phyloP scores from a whole-genome alignment of 2,888 invertebrate species.

The Litoditis marina region DNA sequence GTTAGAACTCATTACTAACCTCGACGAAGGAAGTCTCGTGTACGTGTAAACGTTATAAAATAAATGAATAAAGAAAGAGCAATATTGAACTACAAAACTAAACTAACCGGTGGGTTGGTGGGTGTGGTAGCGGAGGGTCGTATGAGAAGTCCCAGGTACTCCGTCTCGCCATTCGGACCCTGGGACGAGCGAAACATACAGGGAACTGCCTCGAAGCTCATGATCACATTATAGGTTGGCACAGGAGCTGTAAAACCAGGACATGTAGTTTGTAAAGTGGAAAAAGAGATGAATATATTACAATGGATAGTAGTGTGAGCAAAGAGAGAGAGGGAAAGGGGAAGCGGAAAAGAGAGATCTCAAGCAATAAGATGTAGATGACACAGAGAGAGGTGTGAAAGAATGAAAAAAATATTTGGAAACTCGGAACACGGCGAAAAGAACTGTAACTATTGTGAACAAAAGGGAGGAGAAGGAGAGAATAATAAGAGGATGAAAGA shows the following conservation, averaged over 20 bases:
- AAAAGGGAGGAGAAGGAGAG: not conserved
- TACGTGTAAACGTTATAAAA: too few relatives aligned
- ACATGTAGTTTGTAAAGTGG: not conserved
- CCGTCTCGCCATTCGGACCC: conserved; percentile 17
- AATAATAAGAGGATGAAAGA: not conserved
- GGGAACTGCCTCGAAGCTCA: conserved; percentile 66
- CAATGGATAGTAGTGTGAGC: too few relatives aligned
- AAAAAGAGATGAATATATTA: not conserved
- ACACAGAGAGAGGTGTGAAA: not conserved
- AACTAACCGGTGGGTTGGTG: too few relatives aligned
- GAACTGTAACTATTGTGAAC: not conserved
- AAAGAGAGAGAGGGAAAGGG: not conserved
- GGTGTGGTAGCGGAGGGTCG: too few relatives aligned
- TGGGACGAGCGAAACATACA: conserved; percentile 22
- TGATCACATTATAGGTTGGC: conserved; percentile 9
- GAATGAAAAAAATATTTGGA: not conserved
- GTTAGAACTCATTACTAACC: too few relatives aligned
- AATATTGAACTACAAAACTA: too few relatives aligned
- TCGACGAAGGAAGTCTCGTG: too few relatives aligned
- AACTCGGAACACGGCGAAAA: not conserved
- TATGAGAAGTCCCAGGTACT: conserved; percentile 25
- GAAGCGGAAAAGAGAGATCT: not conserved
- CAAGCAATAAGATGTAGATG: not conserved
- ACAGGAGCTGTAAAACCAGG: not conserved
- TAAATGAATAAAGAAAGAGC: too few relatives aligned